Evolutionary conservation across 2,888 invertebrate genomes (phyloP), one percentile per base, ranked within the genome.

Genomic region (Alloscopus bannaensis): DNA sequence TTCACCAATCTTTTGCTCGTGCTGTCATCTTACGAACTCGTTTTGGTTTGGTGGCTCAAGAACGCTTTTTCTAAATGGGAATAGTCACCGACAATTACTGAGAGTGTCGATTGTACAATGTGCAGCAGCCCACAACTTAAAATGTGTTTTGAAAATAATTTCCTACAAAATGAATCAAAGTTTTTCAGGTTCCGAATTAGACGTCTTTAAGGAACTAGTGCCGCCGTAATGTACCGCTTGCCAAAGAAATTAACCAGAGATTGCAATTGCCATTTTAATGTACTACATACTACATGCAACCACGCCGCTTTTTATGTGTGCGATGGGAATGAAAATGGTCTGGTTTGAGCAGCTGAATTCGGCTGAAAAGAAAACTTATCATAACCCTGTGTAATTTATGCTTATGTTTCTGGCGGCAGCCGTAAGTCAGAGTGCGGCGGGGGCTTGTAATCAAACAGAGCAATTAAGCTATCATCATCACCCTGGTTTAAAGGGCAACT

Each of bases 391-490:
- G n/a, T 60, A 60, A 60, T 60, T 60, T 60, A 60, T 40, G 16
- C 40, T 60, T 40, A 40, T 40, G 40, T 36, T 24, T 36, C 40
- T 60, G 60, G 60, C 60, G 60, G 60, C 60, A 40, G 26, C 55
- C 28, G 11, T 28, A 6, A 4, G 16, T 22, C 3, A 52, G 36
- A 36, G 36, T 13, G 13, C 36, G 13, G 36, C 36, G 13, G 36
- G 36, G 36, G 20, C 22, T 22, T 52, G 52, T 47, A n/a, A 60
- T 60, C 40, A 60, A 60, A 60, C 60, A 13, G 36, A 60, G 40
- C 81, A 81, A 81, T 81, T 81, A 81, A 81, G 72, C 81, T 57
- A 76, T 81, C 81, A 81, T 81, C 81, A 81, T 76, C 71, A 72
- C 65, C 70, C 77, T 65, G 24, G 22, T 22, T 60, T 40, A 60